Evolutionary conservation across 1,140 invertebrate species (phyloP).

Genomic region (Proales similis): DNA sequence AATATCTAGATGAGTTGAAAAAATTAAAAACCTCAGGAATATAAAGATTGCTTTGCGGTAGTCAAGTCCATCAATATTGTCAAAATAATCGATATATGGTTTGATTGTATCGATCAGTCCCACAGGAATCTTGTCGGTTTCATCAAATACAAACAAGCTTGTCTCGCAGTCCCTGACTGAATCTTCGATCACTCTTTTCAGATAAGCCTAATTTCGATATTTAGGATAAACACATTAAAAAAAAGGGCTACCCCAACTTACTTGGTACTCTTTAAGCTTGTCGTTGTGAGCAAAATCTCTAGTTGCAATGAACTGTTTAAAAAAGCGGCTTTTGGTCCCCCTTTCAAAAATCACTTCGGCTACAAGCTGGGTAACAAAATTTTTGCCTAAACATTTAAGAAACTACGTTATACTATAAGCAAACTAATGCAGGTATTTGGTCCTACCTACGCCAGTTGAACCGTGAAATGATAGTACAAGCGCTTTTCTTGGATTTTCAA

Average conservation of each 20-base stretch:
- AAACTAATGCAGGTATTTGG: slow-evolving; percentile 40
- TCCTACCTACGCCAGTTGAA: slow-evolving; percentile 48
- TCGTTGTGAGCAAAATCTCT: slow-evolving; percentile 64
- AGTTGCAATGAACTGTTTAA: slow-evolving; percentile 71
- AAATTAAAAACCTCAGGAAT: slow-evolving; percentile 60
- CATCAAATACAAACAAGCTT: slow-evolving; percentile 89
- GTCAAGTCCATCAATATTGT: slow-evolving; percentile 44
- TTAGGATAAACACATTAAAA: slow-evolving; percentile 39
- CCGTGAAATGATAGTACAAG: slow-evolving; percentile 52
- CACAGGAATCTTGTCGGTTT: slow-evolving; percentile 84
- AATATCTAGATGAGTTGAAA: no score
- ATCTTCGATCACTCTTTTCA: slow-evolving; percentile 58
- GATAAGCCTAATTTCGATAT: slow-evolving; percentile 57
- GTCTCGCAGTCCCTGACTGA: slow-evolving; percentile 63
- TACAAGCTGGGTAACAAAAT: slow-evolving; percentile 71
- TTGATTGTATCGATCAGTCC: slow-evolving; percentile 75
- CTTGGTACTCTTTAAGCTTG: slow-evolving; percentile 55
- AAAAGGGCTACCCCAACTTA: slow-evolving; percentile 23
- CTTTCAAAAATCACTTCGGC: slow-evolving; percentile 65
- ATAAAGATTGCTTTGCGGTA: slow-evolving; percentile 71
- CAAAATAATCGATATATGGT: slow-evolving; percentile 77
- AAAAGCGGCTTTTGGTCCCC: slow-evolving; percentile 68
- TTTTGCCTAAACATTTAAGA: slow-evolving; percentile 66
- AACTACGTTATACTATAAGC: neutral
- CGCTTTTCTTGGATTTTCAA: slow-evolving; percentile 42